Conservation (phyloP, 2,888 invertebrate genomes). For the Pristionchus fissidentatus region DNA sequence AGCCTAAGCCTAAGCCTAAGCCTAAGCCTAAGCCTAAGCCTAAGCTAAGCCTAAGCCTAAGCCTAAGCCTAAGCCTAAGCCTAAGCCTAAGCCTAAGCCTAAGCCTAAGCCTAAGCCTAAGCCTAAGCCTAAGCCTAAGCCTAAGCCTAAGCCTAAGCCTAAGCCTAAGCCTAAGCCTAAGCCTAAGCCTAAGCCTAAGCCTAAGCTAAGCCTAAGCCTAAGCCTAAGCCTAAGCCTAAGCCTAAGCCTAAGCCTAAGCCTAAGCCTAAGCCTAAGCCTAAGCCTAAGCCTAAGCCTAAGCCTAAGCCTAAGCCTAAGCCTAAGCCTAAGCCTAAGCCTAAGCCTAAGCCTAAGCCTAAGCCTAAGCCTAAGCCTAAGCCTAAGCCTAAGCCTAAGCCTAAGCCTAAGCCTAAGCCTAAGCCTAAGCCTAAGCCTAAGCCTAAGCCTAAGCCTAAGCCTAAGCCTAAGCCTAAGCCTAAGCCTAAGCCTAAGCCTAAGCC, state of each 20-base stretch:
- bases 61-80: slow-evolving; percentile 51
- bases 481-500: slow-evolving; percentile 52
- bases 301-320: slow-evolving; percentile 52
- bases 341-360: slow-evolving; percentile 52
- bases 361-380: slow-evolving; percentile 52
- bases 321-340: slow-evolving; percentile 52
- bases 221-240: slow-evolving; percentile 52
- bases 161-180: slow-evolving; percentile 52
- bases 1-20: slow-evolving; percentile 52
- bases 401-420: slow-evolving; percentile 52
- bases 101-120: slow-evolving; percentile 52
- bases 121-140: slow-evolving; percentile 14
- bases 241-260: slow-evolving; percentile 51
- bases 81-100: slow-evolving; percentile 51
- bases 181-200: slow-evolving; percentile 53
- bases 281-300: slow-evolving; percentile 51
- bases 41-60: slow-evolving; percentile 52
- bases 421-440: slow-evolving; percentile 54
- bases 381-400: slow-evolving; percentile 52
- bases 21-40: slow-evolving; percentile 51
- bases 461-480: slow-evolving; percentile 53
- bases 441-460: slow-evolving; percentile 52
- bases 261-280: slow-evolving; percentile 52
- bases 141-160: slow-evolving; percentile 52
- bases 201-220: slow-evolving; percentile 51